Percentiles rank a stretch among this genome's conserved stretches.
Conservation (phyloP, 2,888 invertebrate species). For the Caenorhabditis sinica region DNA sequence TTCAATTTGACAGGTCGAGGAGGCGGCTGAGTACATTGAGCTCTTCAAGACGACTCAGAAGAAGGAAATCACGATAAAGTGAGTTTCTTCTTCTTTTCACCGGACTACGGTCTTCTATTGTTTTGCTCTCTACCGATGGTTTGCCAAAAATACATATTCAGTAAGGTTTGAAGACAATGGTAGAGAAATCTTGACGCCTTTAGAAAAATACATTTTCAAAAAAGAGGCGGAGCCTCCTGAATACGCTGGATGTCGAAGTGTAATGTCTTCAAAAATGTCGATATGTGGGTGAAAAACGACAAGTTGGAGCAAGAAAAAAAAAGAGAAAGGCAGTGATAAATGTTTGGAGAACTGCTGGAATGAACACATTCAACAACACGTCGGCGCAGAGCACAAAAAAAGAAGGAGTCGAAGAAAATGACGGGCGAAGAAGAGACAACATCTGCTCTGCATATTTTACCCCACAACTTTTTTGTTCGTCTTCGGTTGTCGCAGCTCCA, state of each 20-base stretch:
- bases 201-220: not conserved
- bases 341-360: constrained; percentile 44
- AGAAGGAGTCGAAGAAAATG: constrained; percentile 18
- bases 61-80: constrained; percentile 65
- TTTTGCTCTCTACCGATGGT: not conserved
- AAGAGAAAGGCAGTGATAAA: constrained; percentile 40
- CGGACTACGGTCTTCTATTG: no score
- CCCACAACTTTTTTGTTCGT: constrained; percentile 33
- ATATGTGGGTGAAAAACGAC: not conserved
- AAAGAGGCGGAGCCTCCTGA: constrained; percentile 8
- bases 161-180: not conserved
- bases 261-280: constrained; percentile 32
- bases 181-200: constrained; percentile 20
- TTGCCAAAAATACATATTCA: no score
- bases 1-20: constrained; percentile 75
- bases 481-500: not conserved
- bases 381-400: constrained; percentile 1
- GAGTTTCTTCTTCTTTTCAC: constrained; percentile 39
- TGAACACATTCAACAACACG: constrained; percentile 41
- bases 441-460: constrained; percentile 56
- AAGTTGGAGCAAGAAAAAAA: not conserved
- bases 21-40: constrained; percentile 83
- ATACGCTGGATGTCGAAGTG: constrained; percentile 8
- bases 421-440: constrained; percentile 20
- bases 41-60: constrained; percentile 79